These are phyloP conservation scores for Hydriomena furcata DNA, from an alignment of 2,888 invertebrate genomes.

Conservation along the genomic window DNA sequence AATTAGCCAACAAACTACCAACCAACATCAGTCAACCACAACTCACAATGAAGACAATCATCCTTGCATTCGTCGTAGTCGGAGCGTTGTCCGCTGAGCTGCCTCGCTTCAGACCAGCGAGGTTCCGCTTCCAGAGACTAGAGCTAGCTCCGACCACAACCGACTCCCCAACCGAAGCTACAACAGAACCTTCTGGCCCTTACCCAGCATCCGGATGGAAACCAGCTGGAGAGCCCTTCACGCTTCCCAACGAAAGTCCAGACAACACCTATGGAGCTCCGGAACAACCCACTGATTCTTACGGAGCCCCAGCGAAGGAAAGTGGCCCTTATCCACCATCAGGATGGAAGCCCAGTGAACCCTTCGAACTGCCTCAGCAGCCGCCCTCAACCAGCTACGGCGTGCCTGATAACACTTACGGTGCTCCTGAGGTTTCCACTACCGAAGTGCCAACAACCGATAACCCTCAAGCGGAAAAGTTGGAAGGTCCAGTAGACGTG, in stretches of 20 bases:
- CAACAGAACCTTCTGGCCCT: conserved; percentile 59
- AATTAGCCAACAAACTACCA: conserved; percentile 41
- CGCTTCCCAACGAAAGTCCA: conserved; percentile 55
- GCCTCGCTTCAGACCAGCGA: conserved; percentile 74
- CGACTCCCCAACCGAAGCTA: conserved; percentile 62
- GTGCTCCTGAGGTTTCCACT: conserved; percentile 60
- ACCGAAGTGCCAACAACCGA: conserved; percentile 64
- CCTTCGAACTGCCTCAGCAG: conserved; percentile 67
- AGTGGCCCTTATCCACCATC: conserved; percentile 66
- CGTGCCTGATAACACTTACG: conserved; percentile 57
- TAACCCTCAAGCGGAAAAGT: conserved; percentile 61
- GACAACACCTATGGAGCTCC: conserved; percentile 54
- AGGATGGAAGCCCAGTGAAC: conserved; percentile 73
- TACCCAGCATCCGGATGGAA: conserved; percentile 72
- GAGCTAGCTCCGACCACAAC: conserved; percentile 73
- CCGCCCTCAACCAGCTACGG: conserved; percentile 60
- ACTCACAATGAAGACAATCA: conserved; percentile 63
- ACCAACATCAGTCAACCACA: conserved; percentile 49
- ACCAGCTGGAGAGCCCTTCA: conserved; percentile 64
- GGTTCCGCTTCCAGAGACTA: conserved; percentile 76
- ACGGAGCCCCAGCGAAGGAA: conserved; percentile 36
- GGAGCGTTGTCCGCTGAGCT: conserved; percentile 62
- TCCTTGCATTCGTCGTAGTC: conserved; percentile 54
- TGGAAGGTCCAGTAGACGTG: conserved; percentile 69
- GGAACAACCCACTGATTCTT: conserved; percentile 29